phyloP scores from a whole-genome alignment of 2,888 invertebrate genomes.

The Ophion slaviceki region DNA sequence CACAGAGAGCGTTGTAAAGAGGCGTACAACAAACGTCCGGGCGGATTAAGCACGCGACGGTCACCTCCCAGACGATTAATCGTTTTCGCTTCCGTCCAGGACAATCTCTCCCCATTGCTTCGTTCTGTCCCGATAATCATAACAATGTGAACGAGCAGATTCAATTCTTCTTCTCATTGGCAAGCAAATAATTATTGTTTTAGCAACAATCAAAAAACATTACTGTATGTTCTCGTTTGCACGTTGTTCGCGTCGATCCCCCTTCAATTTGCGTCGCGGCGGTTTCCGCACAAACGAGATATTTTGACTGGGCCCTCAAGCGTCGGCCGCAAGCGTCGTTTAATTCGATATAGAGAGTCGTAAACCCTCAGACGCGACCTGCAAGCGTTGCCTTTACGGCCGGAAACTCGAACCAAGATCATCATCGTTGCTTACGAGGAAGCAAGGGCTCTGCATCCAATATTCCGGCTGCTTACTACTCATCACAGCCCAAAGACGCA shows the following conservation, averaged over 20 bases:
- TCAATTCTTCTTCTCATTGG: not conserved
- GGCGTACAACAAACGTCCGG: constrained; percentile 21
- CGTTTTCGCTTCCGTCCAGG: constrained; percentile 15
- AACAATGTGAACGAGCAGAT: constrained; percentile 24
- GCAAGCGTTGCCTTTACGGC: constrained; percentile 56
- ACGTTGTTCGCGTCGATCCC: constrained; percentile 9
- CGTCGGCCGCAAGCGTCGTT: constrained; percentile 71
- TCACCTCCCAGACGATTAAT: constrained; percentile 34
- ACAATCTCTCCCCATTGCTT: constrained; percentile 17
- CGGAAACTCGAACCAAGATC: constrained; percentile 61
- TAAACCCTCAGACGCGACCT: constrained; percentile 59
- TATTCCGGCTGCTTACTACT: constrained; percentile 7
- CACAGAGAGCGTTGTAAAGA: not conserved
- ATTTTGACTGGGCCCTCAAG: constrained; percentile 47
- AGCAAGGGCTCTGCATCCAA: constrained; percentile 19
- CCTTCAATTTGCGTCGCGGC: constrained; percentile 50
- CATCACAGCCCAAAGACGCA: not conserved
- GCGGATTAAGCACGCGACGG: constrained; percentile 28
- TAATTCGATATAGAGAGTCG: constrained; percentile 74
- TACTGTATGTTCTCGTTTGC: constrained; percentile 30
- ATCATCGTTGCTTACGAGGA: constrained; percentile 33
- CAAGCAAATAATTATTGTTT: not conserved
- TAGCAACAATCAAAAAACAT: not conserved
- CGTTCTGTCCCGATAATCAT: not conserved
- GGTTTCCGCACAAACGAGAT: constrained; percentile 17